Evolutionary conservation across 2,797 vertebrate genomes (phyloP), one percentile per base, ranked within the genome.

Genomic region (Oreonectes daqikongensis): DNA sequence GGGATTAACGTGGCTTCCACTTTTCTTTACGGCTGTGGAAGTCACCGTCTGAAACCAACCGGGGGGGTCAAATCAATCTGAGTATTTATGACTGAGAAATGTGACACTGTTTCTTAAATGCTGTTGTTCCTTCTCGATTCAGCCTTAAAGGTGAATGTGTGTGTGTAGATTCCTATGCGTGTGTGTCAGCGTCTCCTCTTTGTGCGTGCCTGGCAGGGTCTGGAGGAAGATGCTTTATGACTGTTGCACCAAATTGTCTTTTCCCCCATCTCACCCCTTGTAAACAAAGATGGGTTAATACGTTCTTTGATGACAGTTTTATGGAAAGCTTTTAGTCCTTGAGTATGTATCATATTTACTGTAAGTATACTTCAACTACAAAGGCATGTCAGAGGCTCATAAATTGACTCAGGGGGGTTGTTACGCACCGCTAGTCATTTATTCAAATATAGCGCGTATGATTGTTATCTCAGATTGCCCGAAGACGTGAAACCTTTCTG

Each of bases 41-140:
- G 94, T 92, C 95, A 95, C 94, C 92, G 93, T 92, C 87, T 87
- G 88, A 81, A 79, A 81, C 94, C 94, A 79, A 94, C 89, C 94
- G 92, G 93, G 94, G n/a, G 95, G 95, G 95, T 94, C 91, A 96
- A 96, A 96, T 96, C 95, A 98, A 96, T 98, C 95, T 88, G 95
- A 94, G 95, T 96, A 94, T 98, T 99, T 98, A 98, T 98, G 97
- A 96, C 95, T 93, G 92, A 64, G 95, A 97, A 98, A 98, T 94
- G 93, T 94, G 95, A 97, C 95, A 95, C 96, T 92, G 92, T 85
- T 89, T 95, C 93, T 95, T 95, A 97, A 97, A 95, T 94, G 92
- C 92, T 93, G 91, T 92, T 82, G 92, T 96, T 94, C 92, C 92
- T 84, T 92, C 92, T 63, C 94, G 95, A 95, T 95, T 97, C 95